Evolutionary conservation across 2,888 invertebrate species (phyloP).

Genomic region (Syritta pipiens): DNA sequence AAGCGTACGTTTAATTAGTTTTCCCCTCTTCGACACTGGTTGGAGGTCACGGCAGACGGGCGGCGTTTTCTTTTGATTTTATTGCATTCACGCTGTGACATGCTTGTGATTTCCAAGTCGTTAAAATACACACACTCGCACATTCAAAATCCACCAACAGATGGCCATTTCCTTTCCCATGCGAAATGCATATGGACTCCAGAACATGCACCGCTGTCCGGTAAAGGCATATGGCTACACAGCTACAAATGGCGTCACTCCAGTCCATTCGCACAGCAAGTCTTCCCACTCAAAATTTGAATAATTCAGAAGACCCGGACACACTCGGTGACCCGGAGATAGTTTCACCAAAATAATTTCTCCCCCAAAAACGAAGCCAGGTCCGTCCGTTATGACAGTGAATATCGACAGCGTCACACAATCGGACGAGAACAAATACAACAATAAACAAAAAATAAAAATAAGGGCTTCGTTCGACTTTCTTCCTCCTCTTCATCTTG

Average conservation of each 20-base stretch:
- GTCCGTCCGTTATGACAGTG: background rate
- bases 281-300: no score
- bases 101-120: constrained; percentile 27
- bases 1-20: constrained; percentile 39
- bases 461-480: constrained; percentile 29
- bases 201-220: background rate
- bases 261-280: background rate
- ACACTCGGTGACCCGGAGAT: no score
- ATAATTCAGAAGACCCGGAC: no score
- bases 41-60: constrained; percentile 35
- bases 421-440: constrained; percentile 10
- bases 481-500: background rate
- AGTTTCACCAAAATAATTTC: constrained; percentile 49
- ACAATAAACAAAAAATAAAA: constrained; percentile 49
- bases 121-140: constrained; percentile 26
- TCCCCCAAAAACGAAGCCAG: constrained; percentile 1
- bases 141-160: constrained; percentile 2
- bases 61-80: constrained; percentile 5
- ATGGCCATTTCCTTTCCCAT: background rate
- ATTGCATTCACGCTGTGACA: constrained; percentile 29
- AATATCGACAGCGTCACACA: constrained; percentile 46
- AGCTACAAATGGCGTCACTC: background rate
- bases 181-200: background rate
- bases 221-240: background rate
- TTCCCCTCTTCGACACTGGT: constrained; percentile 8